phyloP scores from a whole-genome alignment of 2,797 vertebrate species.

The Alouatta caraya region DNA sequence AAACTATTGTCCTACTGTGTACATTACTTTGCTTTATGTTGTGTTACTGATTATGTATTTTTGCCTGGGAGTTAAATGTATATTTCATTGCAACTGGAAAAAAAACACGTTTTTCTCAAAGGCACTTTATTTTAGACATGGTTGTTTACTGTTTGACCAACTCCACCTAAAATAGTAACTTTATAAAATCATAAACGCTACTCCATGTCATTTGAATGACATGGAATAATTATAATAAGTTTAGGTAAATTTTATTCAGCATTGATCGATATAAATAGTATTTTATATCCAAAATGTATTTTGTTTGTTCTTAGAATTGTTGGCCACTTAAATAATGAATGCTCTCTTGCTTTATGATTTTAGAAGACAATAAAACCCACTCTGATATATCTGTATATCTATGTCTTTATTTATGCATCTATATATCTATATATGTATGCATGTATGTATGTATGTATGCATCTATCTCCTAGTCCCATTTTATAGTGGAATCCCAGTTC shows the following conservation, averaged over 20 bases:
- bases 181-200: conserved; percentile 3
- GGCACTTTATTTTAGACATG: background rate
- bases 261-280: background rate
- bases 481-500: background rate
- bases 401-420: too few species aligned
- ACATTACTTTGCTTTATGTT: background rate
- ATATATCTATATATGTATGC: too few species aligned
- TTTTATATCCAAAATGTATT: background rate
- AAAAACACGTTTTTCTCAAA: background rate
- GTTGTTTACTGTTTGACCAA: background rate
- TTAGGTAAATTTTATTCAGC: background rate
- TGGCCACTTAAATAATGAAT: background rate
- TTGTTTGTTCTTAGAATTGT: background rate
- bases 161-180: background rate
- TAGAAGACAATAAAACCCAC: background rate
- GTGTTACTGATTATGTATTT: background rate
- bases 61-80: background rate
- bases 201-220: background rate
- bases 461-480: background rate
- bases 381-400: too few species aligned
- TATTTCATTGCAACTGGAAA: background rate
- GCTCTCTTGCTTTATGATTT: background rate
- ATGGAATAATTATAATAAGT: conserved; percentile 13
- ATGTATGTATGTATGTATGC: too few species aligned
- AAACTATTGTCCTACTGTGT: background rate